These are phyloP conservation scores for Petroica traversi DNA, from an alignment of 2,113 vertebrate genomes.

Conservation along the genomic window DNA sequence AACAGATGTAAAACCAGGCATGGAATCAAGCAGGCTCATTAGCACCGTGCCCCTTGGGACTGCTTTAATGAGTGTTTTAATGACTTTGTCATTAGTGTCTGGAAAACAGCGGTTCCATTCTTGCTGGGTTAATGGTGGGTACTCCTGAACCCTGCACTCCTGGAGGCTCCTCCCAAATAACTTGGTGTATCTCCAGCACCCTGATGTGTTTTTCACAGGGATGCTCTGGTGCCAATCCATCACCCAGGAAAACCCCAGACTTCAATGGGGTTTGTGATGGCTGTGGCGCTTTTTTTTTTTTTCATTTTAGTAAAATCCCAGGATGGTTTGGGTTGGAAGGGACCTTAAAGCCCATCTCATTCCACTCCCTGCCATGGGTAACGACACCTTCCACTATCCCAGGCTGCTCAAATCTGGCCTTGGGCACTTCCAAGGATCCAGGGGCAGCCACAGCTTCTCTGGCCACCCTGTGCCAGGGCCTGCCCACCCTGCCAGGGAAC, in stretches of 20 bases:
- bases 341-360: accelerated
- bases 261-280: background rate
- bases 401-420: background rate
- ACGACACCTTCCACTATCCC: background rate
- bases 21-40: background rate
- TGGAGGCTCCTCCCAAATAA: background rate
- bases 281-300: background rate
- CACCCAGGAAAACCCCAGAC: background rate
- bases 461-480: background rate
- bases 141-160: background rate
- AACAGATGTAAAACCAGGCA: background rate
- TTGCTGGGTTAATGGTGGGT: background rate
- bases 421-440: background rate
- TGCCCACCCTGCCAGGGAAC: background rate
- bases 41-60: background rate
- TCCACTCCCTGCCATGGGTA: background rate
- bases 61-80: background rate
- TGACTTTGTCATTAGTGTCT: background rate
- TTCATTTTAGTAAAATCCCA: background rate
- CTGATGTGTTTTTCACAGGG: background rate
- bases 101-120: background rate
- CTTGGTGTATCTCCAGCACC: accelerated
- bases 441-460: background rate
- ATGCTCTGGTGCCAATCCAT: background rate
- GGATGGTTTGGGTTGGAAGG: background rate